Conservation (phyloP, 2,797 vertebrate genomes). For the Hylomyscus alleni region DNA sequence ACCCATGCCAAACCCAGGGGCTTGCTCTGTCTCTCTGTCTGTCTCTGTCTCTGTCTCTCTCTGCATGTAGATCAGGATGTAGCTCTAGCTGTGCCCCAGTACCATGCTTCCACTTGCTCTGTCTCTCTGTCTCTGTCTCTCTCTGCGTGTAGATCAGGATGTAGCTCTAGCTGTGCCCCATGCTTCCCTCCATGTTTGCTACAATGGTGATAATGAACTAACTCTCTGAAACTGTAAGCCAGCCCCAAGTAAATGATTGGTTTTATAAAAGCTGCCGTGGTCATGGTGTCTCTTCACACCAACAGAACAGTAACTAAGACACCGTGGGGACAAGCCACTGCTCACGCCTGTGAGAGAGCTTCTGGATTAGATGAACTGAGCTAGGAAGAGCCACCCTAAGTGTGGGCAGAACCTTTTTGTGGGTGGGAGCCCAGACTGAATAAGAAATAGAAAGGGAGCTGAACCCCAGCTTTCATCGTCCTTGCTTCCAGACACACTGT, state of each 20-base stretch:
- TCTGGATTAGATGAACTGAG: neutral
- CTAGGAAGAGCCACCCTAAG: neutral
- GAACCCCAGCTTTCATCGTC: neutral
- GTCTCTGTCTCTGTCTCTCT: neutral
- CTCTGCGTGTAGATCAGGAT: neutral
- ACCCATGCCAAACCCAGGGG: neutral
- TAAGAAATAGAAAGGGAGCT: neutral
- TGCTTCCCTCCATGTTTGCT: accelerated
- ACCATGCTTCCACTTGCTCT: too few relatives aligned
- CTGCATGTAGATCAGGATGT: too few relatives aligned
- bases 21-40: too few relatives aligned
- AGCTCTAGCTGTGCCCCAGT: too few relatives aligned
- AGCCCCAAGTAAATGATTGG: neutral
- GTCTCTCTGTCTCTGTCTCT: too few relatives aligned
- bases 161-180: neutral
- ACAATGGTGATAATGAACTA: neutral
- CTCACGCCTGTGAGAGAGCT: too few relatives aligned
- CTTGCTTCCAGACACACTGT: neutral
- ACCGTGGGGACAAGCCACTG: neutral
- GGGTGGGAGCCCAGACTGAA: neutral
- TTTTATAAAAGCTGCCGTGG: neutral
- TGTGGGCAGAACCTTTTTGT: too few relatives aligned
- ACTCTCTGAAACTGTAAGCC: neutral
- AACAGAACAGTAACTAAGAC: neutral
- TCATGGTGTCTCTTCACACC: neutral